A percentile compares a stretch with the other conserved stretches of the same genome.
Conservation (phyloP, 2,113 vertebrate genomes). For the Dasyornis broadbenti region DNA sequence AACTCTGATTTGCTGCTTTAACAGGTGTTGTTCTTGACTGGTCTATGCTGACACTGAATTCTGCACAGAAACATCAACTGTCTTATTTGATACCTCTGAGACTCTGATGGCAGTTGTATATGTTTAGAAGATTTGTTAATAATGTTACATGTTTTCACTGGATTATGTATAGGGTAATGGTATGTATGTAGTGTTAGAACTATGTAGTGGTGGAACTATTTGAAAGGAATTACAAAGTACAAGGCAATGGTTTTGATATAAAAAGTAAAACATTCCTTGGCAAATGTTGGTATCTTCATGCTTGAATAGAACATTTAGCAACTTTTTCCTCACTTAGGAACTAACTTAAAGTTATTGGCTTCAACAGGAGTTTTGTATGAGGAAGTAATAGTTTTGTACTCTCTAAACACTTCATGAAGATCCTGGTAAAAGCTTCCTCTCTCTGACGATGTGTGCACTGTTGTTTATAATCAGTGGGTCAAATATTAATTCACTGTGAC, state of each 20-base stretch:
- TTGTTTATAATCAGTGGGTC: neutral
- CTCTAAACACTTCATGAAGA: neutral
- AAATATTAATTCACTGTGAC: neutral
- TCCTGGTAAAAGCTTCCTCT: neutral
- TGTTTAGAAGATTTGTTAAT: neutral
- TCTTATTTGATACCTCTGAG: neutral
- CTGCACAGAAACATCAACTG: neutral
- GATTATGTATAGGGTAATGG: neutral
- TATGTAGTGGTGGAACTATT: neutral
- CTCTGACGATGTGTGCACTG: neutral
- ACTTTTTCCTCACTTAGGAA: neutral
- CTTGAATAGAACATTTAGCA: neutral
- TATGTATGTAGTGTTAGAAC: neutral
- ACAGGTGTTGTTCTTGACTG: neutral
- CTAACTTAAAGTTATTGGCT: neutral
- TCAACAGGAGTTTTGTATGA: neutral
- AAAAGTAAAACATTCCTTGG: neutral
- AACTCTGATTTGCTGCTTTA: neutral
- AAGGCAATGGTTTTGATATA: neutral
- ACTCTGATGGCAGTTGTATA: neutral
- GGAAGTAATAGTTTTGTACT: neutral
- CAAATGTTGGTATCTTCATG: neutral
- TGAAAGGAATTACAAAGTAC: neutral
- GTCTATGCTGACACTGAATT: neutral
- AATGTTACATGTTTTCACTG: neutral